Evolutionary conservation across 92 coral and sea anemone species (phyloP).

Genomic region (Bergia sp.): DNA sequence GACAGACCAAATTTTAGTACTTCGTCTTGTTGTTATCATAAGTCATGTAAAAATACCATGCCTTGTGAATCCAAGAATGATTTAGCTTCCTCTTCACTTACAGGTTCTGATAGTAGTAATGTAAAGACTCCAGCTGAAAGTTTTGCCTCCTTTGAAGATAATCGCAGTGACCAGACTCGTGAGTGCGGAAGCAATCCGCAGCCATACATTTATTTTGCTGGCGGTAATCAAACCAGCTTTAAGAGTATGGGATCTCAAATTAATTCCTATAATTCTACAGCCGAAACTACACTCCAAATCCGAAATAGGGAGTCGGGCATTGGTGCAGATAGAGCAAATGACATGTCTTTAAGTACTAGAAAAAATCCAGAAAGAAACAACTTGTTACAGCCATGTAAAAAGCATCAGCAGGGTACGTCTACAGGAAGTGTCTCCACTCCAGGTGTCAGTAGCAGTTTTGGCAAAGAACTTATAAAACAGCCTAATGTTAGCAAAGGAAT

Average conservation of each 20-base stretch:
- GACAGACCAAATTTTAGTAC: neutral
- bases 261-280: neutral
- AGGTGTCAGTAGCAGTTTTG: neutral
- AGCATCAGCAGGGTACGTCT: neutral
- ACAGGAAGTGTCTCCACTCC: neutral
- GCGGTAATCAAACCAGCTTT: neutral
- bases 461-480: neutral
- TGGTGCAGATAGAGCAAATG: neutral
- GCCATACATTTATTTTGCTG: constrained; percentile 9
- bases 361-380: neutral
- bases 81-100: neutral
- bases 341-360: neutral
- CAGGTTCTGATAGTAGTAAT: neutral
- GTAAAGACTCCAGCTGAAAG: neutral
- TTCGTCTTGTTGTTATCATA: neutral
- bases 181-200: neutral
- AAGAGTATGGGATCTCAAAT: neutral
- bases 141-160: neutral
- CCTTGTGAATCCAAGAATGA: neutral
- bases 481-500: neutral
- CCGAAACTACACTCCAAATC: neutral
- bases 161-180: neutral
- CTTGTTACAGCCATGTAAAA: neutral
- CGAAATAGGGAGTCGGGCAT: neutral
- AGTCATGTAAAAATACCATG: neutral